Evolutionary conservation across 2,113 vertebrate species (phyloP), one percentile per base, ranked within the genome.

Genomic region (Trogon melanurus): DNA sequence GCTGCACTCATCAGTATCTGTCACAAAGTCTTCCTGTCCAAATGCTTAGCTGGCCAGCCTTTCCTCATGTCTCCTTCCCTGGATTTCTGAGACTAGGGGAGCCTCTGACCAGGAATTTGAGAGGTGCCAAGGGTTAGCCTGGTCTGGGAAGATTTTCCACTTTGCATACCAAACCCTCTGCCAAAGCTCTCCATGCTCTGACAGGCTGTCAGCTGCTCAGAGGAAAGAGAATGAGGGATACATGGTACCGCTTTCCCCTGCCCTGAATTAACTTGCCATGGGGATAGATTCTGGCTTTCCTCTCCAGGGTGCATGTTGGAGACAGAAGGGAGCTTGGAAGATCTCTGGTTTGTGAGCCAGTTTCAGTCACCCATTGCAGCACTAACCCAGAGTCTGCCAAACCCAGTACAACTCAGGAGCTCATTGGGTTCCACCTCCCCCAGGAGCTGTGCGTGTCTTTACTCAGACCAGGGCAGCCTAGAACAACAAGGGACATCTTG

Each of bases 1-100:
- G n/a, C 71, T 92, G 58, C 78, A 29, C 78, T 61, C 85, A 41
- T 67, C 67, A 71, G 67, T 54, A 64, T 56, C 54, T 79, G 88
- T 23, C 81, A 85, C 19, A 62, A 54, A 47, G 34, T 34, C 53
- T 82, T 84, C 48, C 64, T 81, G 60, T 54, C 54, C 65, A 70
- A 93, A 62, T 3, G 13, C 50, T 51, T 56, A 16, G 5, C 88
- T 44, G n/a, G 44, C 51, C 89, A 71, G 85, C 60, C 48, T 47
- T 44, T 17, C 62, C 36, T 61, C 74, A 4, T 3, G 21, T 47
- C 94, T 93, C 88, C 41, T 85, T 7, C 27, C 36, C 14, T 3
- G 5, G 16, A 44, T 66, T 85, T 83, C 41, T 26, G 14, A 36
- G 79, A 38, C n/a, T 3, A 58, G 19, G 6, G 32, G 78, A 64